phyloP scores from a whole-genome alignment of 2,888 invertebrate species.

The Bedellia somnulentella region DNA sequence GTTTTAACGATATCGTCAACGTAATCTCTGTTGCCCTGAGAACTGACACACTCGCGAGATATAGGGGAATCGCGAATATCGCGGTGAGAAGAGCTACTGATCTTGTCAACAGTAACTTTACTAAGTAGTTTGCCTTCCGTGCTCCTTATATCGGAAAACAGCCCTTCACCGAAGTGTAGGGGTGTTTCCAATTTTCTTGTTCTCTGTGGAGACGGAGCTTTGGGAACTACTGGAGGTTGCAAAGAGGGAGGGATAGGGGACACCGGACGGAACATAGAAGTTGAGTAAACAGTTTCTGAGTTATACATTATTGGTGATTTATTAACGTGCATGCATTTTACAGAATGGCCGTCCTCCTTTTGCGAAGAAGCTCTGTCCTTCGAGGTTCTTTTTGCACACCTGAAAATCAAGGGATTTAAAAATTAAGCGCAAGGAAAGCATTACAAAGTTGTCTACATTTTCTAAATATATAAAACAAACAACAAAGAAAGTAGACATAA shows the following conservation, averaged over 20 bases:
- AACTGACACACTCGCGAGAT: constrained; percentile 15
- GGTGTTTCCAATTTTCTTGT: constrained; percentile 56
- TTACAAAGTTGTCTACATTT: too few relatives aligned
- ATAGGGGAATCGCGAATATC: constrained; percentile 43
- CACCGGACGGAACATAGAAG: constrained; percentile 47
- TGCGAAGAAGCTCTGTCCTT: constrained; percentile 98
- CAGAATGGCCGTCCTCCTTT: constrained; percentile 98
- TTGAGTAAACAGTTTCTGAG: constrained; percentile 56
- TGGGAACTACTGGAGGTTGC: constrained; percentile 24
- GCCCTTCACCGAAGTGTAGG: constrained; percentile 54
- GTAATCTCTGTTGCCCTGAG: constrained; percentile 28
- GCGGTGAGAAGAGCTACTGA: constrained; percentile 40
- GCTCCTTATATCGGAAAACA: constrained; percentile 56
- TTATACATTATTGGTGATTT: constrained; percentile 41
- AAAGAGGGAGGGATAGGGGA: constrained; percentile 39
- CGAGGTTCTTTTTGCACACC: constrained; percentile 98
- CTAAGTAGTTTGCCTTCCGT: constrained; percentile 50
- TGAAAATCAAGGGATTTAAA: too few relatives aligned
- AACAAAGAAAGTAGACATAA: too few relatives aligned
- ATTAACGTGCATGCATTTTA: constrained; percentile 94
- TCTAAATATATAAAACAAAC: too few relatives aligned
- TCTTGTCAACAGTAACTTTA: constrained; percentile 49
- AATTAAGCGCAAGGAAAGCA: too few relatives aligned
- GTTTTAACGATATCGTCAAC: constrained; percentile 44
- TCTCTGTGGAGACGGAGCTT: constrained; percentile 34